Percentiles rank a stretch among this genome's conserved stretches.
phyloP scores from a whole-genome alignment of 2,888 invertebrate genomes.

The Gastracanthus pulcherrimus region DNA sequence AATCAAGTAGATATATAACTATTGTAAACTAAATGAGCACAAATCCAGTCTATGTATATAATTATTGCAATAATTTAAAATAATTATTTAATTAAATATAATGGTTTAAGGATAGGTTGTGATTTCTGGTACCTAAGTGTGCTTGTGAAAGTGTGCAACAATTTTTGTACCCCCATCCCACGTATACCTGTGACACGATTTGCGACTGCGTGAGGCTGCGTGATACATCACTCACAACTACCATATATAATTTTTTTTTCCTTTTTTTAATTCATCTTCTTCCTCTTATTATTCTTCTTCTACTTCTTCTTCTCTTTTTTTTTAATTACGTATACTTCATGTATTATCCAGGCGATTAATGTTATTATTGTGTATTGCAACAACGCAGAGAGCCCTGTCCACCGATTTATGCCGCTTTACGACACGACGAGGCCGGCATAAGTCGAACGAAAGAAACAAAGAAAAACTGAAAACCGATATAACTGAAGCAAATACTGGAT shows the following conservation, averaged over 20 bases:
- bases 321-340: neutral
- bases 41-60: too few species aligned
- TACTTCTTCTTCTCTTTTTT: neutral
- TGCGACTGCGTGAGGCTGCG: neutral
- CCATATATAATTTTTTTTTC: neutral
- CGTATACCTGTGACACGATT: neutral
- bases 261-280: conserved; percentile 23
- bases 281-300: neutral
- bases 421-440: conserved; percentile 1
- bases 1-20: too few species aligned
- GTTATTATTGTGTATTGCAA: neutral
- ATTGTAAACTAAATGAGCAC: too few species aligned
- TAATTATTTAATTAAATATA: too few species aligned
- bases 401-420: conserved; percentile 18
- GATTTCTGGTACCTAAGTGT: neutral
- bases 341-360: conserved; percentile 2
- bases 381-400: conserved; percentile 19
- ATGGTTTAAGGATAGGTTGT: neutral
- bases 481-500: conserved; percentile 60
- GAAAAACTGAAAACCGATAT: conserved; percentile 51
- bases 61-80: too few species aligned
- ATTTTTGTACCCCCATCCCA: neutral
- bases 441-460: conserved; percentile 15
- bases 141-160: neutral
- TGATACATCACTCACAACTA: neutral